These are phyloP conservation scores for Umimayanthus chanpuru DNA, from an alignment of 92 coral and sea anemone species.

Conservation along the genomic window DNA sequence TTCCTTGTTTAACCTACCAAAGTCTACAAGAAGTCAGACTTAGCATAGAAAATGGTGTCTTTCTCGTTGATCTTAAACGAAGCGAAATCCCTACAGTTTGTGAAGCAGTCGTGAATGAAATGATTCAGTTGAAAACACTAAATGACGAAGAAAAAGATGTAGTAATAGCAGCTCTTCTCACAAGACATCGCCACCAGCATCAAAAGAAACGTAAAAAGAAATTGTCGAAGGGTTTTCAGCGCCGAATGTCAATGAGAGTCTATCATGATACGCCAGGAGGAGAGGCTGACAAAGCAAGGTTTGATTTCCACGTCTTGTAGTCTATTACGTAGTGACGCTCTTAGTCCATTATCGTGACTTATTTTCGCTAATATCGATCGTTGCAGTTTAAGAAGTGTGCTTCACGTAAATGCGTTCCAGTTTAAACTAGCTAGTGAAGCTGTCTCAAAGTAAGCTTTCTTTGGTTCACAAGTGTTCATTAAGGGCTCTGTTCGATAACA, in stretches of 20 bases:
- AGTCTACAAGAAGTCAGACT: constrained; percentile 79
- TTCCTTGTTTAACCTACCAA: constrained; percentile 79
- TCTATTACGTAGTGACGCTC: not conserved
- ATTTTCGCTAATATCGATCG: too few species aligned
- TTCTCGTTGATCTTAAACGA: constrained; percentile 73
- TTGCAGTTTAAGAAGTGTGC: not conserved
- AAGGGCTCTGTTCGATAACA: too few species aligned
- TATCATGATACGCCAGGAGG: not conserved
- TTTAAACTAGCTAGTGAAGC: too few species aligned
- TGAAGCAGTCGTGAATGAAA: constrained; percentile 70
- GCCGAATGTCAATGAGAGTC: constrained; percentile 55
- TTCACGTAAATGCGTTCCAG: not conserved
- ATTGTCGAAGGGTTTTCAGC: constrained; percentile 31
- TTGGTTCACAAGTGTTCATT: not conserved
- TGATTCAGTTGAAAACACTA: constrained; percentile 56
- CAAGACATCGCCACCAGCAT: constrained; percentile 88
- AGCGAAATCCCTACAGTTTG: constrained; percentile 67
- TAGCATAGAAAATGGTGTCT: constrained; percentile 69
- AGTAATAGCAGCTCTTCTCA: constrained; percentile 68
- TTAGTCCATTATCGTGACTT: not conserved
- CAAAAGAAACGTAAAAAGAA: constrained; percentile 60
- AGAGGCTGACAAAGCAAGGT: constrained; percentile 22
- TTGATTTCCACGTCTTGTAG: not conserved
- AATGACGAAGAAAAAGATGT: constrained; percentile 64
- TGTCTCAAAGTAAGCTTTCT: not conserved